Evolutionary conservation across 2,888 invertebrate genomes (phyloP), one percentile per base, ranked within the genome.

Genomic region (Drosophila colorata): DNA sequence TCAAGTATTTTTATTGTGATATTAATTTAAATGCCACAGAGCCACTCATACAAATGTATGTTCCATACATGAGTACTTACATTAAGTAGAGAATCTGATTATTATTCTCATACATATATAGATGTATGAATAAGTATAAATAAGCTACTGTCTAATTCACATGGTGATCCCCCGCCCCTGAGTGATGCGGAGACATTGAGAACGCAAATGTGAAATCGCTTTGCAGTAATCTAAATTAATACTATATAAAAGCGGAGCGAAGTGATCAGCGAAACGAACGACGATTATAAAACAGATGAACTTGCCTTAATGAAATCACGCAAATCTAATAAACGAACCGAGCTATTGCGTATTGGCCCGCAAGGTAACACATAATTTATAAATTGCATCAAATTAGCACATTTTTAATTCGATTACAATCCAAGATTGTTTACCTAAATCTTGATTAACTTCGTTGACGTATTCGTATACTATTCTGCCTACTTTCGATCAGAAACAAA

Each of bases 231-330:
- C 20, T 46, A 40, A 43, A 31, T 16, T 31, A 28, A n/a, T 46
- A 18, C 38, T 8, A 47, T 2, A 53, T 20, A 14, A 14, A 28
- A 35, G 13, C 41, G 2, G 18, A 53, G 59, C 31, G 33, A 9
- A 18, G 4, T 13, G 16, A 41, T 4, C n/a, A 61, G 18, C 13
- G 33, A 11, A 18, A 44, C 61, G 31, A 37, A 28, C 43, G 28
- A 37, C 28, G 43, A 20, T 43, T 38, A 23, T 37, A 33, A 33
- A 18, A 31, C 14, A 56, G 37, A 37, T 41, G 9, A 28, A 33
- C 14, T 37, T 33, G 38, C 33, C 48, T n/a, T 14, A 49, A 44
- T 68, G 33, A 38, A 67, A 48, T 43, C 47, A 68, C 68, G 33
- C 31, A 38, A 57, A 44, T 31, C 41, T 43, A 69, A 67, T 57